A percentile compares a stretch with the other conserved stretches of the same genome.
Evolutionary conservation across 2,888 invertebrate species (phyloP).

Genomic region (Cheilosia scutellata): DNA sequence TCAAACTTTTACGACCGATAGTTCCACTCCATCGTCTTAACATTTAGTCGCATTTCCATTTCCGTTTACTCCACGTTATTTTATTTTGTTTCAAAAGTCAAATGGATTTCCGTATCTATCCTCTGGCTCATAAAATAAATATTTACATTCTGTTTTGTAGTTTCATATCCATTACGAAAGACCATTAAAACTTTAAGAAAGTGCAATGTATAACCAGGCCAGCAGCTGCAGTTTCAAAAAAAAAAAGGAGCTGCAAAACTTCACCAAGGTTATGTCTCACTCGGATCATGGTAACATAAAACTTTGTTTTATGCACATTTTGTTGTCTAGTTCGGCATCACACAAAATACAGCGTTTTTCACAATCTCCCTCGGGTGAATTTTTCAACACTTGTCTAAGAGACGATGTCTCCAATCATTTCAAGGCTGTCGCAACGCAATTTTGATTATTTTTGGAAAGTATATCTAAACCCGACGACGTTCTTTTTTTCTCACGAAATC

Average conservation of each 20-base stretch:
- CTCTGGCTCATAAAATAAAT: slow-evolving; percentile 2
- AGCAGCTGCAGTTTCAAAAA: slow-evolving; percentile 28
- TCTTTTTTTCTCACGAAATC: too few species aligned
- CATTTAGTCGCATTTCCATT: background rate
- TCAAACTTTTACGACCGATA: too few species aligned
- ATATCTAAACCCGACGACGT: too few species aligned
- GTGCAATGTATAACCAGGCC: slow-evolving; percentile 15
- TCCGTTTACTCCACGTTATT: background rate
- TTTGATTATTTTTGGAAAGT: background rate
- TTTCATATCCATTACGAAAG: slow-evolving; percentile 38
- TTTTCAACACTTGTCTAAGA: background rate
- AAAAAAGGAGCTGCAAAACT: background rate
- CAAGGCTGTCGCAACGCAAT: background rate
- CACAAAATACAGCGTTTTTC: background rate
- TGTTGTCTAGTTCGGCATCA: background rate
- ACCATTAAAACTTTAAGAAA: slow-evolving; percentile 29
- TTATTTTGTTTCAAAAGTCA: slow-evolving; percentile 3
- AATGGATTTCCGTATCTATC: slow-evolving; percentile 4
- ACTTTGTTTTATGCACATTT: slow-evolving; percentile 1
- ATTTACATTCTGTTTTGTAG: slow-evolving; percentile 2
- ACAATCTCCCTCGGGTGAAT: background rate
- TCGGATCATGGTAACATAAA: slow-evolving; percentile 16
- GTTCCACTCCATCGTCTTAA: too few species aligned
- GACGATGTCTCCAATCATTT: background rate
- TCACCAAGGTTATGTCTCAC: slow-evolving; percentile 22